These are phyloP conservation scores for Aradophagus sp. DNA, from an alignment of 1,140 invertebrate genomes.

Conservation along the genomic window DNA sequence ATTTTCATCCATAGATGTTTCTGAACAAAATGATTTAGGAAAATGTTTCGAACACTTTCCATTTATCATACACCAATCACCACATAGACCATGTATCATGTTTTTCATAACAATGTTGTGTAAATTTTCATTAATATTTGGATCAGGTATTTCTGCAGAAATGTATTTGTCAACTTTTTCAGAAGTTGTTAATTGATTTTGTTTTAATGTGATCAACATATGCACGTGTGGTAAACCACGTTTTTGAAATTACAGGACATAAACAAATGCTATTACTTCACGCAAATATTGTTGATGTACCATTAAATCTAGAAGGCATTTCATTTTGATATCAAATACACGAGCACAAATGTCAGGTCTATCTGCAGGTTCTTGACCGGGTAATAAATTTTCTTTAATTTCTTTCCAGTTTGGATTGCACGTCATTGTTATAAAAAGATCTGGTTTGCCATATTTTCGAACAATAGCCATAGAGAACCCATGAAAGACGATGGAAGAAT, in stretches of 20 bases:
- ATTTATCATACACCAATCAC: too few species aligned
- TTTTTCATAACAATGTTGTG: slow-evolving; percentile 58
- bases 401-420: too few species aligned
- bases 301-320: slow-evolving; percentile 24
- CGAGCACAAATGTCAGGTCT: slow-evolving; percentile 53
- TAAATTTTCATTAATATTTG: slow-evolving; percentile 49
- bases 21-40: too few species aligned
- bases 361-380: slow-evolving; percentile 60
- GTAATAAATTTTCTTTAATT: slow-evolving; percentile 13
- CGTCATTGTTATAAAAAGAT: too few species aligned
- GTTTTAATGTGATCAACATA: slow-evolving; percentile 54
- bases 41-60: too few species aligned
- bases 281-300: slow-evolving; percentile 53
- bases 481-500: slow-evolving; percentile 49
- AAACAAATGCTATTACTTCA: slow-evolving; percentile 62
- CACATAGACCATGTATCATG: too few species aligned
- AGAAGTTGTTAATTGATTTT: slow-evolving; percentile 53
- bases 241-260: too few species aligned
- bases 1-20: too few species aligned
- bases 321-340: slow-evolving; percentile 42
- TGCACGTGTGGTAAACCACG: too few species aligned
- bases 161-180: slow-evolving; percentile 56
- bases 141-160: too few species aligned
- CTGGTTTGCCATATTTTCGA: too few species aligned
- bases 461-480: slow-evolving; percentile 1